Evolutionary conservation across 2,113 vertebrate species (phyloP), one percentile per base, ranked within the genome.

Genomic region (Bambusicola thoracicus): DNA sequence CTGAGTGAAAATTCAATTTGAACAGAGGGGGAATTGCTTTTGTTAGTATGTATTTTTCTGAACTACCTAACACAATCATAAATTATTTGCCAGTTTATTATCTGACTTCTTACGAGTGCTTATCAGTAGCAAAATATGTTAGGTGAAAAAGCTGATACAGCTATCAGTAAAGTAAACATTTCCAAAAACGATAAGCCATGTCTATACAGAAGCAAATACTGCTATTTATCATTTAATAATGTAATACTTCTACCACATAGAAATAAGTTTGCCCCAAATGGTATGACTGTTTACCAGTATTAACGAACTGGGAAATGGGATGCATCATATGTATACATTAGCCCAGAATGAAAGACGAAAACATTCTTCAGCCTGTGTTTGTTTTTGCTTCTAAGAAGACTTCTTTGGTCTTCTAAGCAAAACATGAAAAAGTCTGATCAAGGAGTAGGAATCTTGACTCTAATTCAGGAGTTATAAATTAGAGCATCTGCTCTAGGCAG

Each of bases 271-370:
- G 80, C 41, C 34, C 76, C 80, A 56, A 90, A 85, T 56, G 21
- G 90, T 93, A 96, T 43, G 34, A 67, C 8, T 75, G 18, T 6
- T 70, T 84, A 95, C 77, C 36, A 79, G 46, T 29, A 70, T 92
- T 76, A 91, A 85, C 48, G 80, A 93, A 78, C 19, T 61, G 78
- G 80, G 88, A 94, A 75, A 85, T 43, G 91, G 8, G 55, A 70
- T 21, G 75, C 13, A 58, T 44, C 11, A 14, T 51, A 10, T 61
- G 56, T 84, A 30, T 94, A 29, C 79, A 75, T 72, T 48, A 73
- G 92, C 62, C 51, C 87, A 69, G 44, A 81, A 95, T 51, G 63
- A 21, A 81, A 66, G 13, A 70, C 11, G 17, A 72, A 87, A 65
- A 32, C 22, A 93, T 66, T 67, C 87, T 73, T 51, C 53, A 86